Base-by-base conservation (phyloP, 2,888 invertebrate species). In the Hirtodrosophila alboralis region DNA sequence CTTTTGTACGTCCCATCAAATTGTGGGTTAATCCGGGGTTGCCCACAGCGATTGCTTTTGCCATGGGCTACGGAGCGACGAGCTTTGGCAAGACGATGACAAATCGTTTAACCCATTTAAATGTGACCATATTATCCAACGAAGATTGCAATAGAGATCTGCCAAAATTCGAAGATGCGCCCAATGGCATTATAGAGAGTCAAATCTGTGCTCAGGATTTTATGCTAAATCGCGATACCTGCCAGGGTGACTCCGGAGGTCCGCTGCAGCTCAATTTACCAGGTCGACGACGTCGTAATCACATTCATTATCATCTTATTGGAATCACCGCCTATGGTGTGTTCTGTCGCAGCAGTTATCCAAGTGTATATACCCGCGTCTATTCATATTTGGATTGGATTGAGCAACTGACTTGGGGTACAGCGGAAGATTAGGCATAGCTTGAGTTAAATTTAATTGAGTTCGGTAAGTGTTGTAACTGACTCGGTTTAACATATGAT, bases 51-150 rank as follows among this genome's bases (percentile, higher is more conserved):
- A 89, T 89, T 60, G 92, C 92, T 0, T 91, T 93, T 9, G 94
- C 94, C 7, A 92, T 92, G 74, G 94, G 94, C 44, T 94, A 93
- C 91, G 94, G 94, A 0, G 91, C 91, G 54, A 91, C 91, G 0
- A 87, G 90, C 61, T 92, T 91, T 61, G 91, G 80, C 36, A 87
- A 84, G 44, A 64, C 74, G 14, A 79, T 77, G 38, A 87, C 90
- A 1, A 86, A 90, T 66, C 85, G 88, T 0, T 72, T 90, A 16
- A 89, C 89, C 1, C 76, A 89, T 43, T 64, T 89, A 2, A 88
- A 88, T 61, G 67, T 89, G 56, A 87, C 88, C 1, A 74, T 90
- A 1, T 68, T 90, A 9, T 54, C 83, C 2, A 90, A 90, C 27
- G 73, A 68, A 1, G 83, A 86, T 9, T 91, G 91, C 54, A 75